These are phyloP conservation scores for Apis mellifera DNA, from an alignment of 1,140 invertebrate species.

Conservation along the genomic window DNA sequence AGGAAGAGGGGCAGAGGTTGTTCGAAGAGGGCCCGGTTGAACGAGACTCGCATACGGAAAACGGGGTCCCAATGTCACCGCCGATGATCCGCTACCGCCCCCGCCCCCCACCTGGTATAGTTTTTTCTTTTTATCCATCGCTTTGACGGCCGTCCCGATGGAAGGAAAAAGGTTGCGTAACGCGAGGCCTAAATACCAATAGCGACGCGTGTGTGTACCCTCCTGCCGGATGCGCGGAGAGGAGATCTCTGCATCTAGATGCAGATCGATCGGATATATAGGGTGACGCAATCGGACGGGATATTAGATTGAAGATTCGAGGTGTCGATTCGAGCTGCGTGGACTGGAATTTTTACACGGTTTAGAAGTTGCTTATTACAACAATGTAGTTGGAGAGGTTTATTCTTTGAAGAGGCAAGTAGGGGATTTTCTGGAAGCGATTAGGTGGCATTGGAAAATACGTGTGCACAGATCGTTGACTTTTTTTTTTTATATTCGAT, in stretches of 20 bases:
- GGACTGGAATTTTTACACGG: constrained; percentile 13
- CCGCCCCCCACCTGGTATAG: constrained; percentile 39
- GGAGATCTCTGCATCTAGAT: constrained; percentile 36
- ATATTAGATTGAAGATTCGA: not conserved
- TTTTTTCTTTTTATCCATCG: constrained; percentile 49
- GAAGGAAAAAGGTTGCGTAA: constrained; percentile 55
- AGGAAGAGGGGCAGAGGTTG: not conserved
- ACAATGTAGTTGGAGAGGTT: not conserved
- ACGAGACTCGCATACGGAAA: constrained; percentile 71
- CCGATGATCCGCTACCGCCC: constrained; percentile 43
- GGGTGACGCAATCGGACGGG: not conserved
- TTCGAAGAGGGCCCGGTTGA: constrained; percentile 2
- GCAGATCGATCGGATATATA: constrained; percentile 22
- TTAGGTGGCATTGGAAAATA: constrained; percentile 2
- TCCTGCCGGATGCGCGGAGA: constrained; percentile 11
- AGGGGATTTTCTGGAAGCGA: constrained; percentile 11
- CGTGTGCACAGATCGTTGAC: no score
- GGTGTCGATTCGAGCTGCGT: not conserved
- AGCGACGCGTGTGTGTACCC: no score
- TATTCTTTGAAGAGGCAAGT: not conserved
- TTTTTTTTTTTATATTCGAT: no score
- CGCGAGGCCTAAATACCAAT: constrained; percentile 65
- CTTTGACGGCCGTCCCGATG: constrained; percentile 46
- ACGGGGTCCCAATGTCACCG: constrained; percentile 67
- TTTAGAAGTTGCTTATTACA: constrained; percentile 16